A percentile compares a stretch with the other conserved stretches of the same genome.
These are phyloP conservation scores for Tretioscincus oriximinensis DNA, from an alignment of 2,113 vertebrate species.

Conservation along the genomic window DNA sequence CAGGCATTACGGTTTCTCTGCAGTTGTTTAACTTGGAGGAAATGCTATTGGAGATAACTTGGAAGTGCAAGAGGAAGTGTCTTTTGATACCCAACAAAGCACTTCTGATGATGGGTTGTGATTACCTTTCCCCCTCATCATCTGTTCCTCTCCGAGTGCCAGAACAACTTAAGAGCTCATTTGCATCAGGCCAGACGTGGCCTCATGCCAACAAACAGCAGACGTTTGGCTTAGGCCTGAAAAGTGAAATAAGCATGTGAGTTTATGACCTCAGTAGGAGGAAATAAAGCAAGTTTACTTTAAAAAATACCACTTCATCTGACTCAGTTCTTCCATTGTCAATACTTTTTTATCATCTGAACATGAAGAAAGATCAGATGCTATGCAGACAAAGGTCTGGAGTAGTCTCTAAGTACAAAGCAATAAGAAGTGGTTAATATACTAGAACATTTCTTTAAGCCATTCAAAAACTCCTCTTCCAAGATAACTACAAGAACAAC, in stretches of 20 bases:
- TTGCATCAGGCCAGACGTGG: constrained; percentile 31
- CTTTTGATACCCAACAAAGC: constrained; percentile 29
- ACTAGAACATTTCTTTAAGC: too few species aligned
- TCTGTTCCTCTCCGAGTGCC: constrained; percentile 42
- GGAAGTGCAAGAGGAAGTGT: constrained; percentile 52
- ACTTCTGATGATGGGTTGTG: constrained; percentile 37
- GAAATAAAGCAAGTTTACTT: constrained; percentile 28
- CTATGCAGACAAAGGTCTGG: too few species aligned
- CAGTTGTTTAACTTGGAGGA: constrained; percentile 63
- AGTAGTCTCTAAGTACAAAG: too few species aligned
- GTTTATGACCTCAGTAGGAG: constrained; percentile 46
- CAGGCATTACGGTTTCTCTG: constrained; percentile 46
- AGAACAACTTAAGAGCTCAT: constrained; percentile 39
- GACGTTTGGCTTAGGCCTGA: constrained; percentile 35
- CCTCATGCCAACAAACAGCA: neutral
- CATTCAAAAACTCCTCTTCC: too few species aligned
- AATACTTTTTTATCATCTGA: neutral
- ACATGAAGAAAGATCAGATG: neutral
- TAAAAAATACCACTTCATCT: neutral
- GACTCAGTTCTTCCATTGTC: neutral
- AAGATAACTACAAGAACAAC: too few species aligned
- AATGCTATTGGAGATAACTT: constrained; percentile 46
- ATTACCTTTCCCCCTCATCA: constrained; percentile 43
- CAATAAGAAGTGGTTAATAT: too few species aligned
- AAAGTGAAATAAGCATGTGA: constrained; percentile 28